Percentiles rank a stretch among this genome's conserved stretches.
phyloP scores from a whole-genome alignment of 2,888 invertebrate species.

The Heterodera filipjevi region DNA sequence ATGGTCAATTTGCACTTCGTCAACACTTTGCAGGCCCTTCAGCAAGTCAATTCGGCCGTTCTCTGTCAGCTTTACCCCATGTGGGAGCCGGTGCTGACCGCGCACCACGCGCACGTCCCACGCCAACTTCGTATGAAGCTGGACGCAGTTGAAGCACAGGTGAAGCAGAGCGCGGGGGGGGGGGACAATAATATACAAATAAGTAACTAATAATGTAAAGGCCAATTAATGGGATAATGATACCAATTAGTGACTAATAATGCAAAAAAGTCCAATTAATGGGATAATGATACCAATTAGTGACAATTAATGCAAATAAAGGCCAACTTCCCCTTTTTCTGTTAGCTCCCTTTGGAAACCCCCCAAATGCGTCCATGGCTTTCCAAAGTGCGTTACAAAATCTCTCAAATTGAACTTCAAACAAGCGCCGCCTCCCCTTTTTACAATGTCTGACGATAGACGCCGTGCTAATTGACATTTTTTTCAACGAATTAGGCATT shows the following conservation, averaged over 20 bases:
- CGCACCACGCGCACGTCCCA: slow-evolving; percentile 80
- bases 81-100: slow-evolving; percentile 92
- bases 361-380: slow-evolving; percentile 73
- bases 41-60: slow-evolving; percentile 91
- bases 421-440: slow-evolving; percentile 89
- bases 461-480: not conserved
- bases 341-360: slow-evolving; percentile 30
- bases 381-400: slow-evolving; percentile 90
- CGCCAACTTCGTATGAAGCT: slow-evolving; percentile 68
- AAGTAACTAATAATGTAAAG: too few species aligned
- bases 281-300: too few species aligned
- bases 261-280: too few species aligned
- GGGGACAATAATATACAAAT: too few species aligned
- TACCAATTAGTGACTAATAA: too few species aligned
- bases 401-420: slow-evolving; percentile 94
- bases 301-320: too few species aligned
- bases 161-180: not conserved
- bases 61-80: slow-evolving; percentile 87
- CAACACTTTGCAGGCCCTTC: slow-evolving; percentile 87
- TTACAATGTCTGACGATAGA: slow-evolving; percentile 68
- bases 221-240: too few species aligned
- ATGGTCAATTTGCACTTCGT: slow-evolving; percentile 96
- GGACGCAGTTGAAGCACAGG: slow-evolving; percentile 76
- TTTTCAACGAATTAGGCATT: too few species aligned
- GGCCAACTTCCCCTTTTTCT: not conserved